phyloP scores from a whole-genome alignment of 64 coral and sea anemone species.

The Pocillopora damicornis region DNA sequence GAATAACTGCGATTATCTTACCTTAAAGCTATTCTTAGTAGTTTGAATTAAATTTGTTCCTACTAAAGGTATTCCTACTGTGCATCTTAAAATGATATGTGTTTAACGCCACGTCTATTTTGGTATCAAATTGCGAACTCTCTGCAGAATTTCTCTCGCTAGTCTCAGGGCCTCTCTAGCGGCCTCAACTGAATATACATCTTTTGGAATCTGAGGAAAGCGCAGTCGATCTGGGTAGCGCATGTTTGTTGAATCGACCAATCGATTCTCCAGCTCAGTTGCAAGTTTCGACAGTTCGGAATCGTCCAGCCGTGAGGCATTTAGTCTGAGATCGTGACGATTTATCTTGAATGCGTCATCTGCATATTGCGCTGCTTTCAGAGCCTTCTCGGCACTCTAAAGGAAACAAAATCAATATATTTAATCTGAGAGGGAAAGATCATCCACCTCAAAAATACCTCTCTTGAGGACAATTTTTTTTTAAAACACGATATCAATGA shows the following conservation, averaged over 20 bases:
- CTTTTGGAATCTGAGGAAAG: slow-evolving; percentile 52
- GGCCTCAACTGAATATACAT: slow-evolving; percentile 42
- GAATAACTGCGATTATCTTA: too few species aligned
- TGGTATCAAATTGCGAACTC: not conserved
- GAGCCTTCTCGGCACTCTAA: slow-evolving; percentile 65
- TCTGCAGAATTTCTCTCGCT: slow-evolving; percentile 21
- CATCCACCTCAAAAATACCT: too few species aligned
- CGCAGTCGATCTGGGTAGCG: slow-evolving; percentile 62
- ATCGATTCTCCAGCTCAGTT: not conserved
- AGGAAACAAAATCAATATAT: not conserved
- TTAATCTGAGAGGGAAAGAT: too few species aligned
- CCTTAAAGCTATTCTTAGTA: too few species aligned
- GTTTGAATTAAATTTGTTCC: too few species aligned
- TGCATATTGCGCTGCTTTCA: slow-evolving; percentile 64
- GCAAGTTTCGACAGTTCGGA: slow-evolving; percentile 18
- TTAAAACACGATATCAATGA: too few species aligned
- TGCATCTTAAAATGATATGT: too few species aligned
- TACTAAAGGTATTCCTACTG: too few species aligned
- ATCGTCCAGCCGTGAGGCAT: slow-evolving; percentile 39
- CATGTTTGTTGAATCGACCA: slow-evolving; percentile 59
- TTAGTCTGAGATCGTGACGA: slow-evolving; percentile 32
- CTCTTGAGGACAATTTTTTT: too few species aligned
- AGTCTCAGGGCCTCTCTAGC: slow-evolving; percentile 27
- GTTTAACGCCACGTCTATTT: not conserved
- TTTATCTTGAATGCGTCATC: slow-evolving; percentile 57